Evolutionary conservation across 2,113 vertebrate genomes (phyloP), one percentile per base, ranked within the genome.

Genomic region (Hippocampus mohnikei): DNA sequence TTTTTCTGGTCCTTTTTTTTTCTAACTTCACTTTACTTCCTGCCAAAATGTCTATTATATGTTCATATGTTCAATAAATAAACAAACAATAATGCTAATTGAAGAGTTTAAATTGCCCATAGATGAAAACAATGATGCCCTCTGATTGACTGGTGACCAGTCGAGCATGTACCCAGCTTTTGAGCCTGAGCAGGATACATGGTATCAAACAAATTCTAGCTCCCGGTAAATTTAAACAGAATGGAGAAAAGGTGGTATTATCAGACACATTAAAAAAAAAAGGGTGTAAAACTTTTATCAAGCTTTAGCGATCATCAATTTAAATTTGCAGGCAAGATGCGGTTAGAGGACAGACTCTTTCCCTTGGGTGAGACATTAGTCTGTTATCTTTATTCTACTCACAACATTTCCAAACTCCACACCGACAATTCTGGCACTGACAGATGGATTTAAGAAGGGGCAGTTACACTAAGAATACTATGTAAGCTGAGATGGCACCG

Each of bases 401-500:
- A 44, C 53, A 58, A 80, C 13, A 53, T 65, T 50, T 25, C 7
- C 41, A 65, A 65, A 64, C 12, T 67, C 33, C 59, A 40, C 20
- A 64, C 25, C 59, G 21, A 63, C 67, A 60, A 73, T 71, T 66
- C 70, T 13, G 21, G 59, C 9, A 29, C 58, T 70, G 79, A 29
- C 59, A 71, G 68, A 78, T 70, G 67, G 68, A 44, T 81, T 53
- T 55, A 8, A 76, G 40, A 29, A 66, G 42, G 52, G 10, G 8
- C 18, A 62, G 33, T 62, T 33, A 59, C 74, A 61, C 33, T 0
- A 58, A 72, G 66, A 75, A 73, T 70, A 74, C 52, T 46, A 42
- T 56, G 59, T 46, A 20, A 72, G 56, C 29, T 37, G 46, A 29
- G 8, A 74, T 77, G 82, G 78, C 80, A 61, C 33, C 12, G 18